phyloP scores from a whole-genome alignment of 2,888 invertebrate species.

The Bugulina stolonifera region DNA sequence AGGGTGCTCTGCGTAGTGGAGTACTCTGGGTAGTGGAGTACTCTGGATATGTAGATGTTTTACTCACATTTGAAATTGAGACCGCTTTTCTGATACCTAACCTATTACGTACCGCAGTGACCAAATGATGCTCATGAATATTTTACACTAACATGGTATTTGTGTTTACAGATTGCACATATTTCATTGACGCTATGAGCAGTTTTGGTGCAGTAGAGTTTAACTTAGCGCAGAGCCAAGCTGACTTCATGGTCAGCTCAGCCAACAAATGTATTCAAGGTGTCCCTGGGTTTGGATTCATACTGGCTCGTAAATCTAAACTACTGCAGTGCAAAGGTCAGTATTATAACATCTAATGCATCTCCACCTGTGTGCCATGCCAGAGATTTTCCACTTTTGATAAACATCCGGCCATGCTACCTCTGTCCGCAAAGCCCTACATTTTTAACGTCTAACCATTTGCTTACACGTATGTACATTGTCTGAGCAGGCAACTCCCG shows the following conservation, averaged over 20 bases:
- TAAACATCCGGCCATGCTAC: too few relatives aligned
- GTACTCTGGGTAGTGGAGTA: too few relatives aligned
- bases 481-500: slow-evolving; percentile 46
- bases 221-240: slow-evolving; percentile 39
- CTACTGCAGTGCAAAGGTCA: slow-evolving; percentile 52
- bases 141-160: not conserved
- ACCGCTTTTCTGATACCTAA: too few relatives aligned
- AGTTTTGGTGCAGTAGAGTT: slow-evolving; percentile 55
- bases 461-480: too few relatives aligned
- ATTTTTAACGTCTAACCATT: too few relatives aligned
- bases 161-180: slow-evolving; percentile 36
- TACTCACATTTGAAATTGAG: too few relatives aligned
- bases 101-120: too few relatives aligned
- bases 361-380: too few relatives aligned
- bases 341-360: slow-evolving; percentile 2
- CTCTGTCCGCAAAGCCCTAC: too few relatives aligned
- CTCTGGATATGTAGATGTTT: too few relatives aligned
- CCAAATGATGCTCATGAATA: not conserved
- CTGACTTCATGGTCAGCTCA: slow-evolving; percentile 55
- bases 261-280: slow-evolving; percentile 57
- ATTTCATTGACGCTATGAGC: slow-evolving; percentile 57
- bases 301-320: slow-evolving; percentile 46
- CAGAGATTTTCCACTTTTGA: too few relatives aligned
- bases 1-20: too few relatives aligned
- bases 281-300: slow-evolving; percentile 56